A percentile compares a stretch with the other conserved stretches of the same genome.
Conservation (phyloP, 2,797 vertebrate species). For the Botia almorhae region DNA sequence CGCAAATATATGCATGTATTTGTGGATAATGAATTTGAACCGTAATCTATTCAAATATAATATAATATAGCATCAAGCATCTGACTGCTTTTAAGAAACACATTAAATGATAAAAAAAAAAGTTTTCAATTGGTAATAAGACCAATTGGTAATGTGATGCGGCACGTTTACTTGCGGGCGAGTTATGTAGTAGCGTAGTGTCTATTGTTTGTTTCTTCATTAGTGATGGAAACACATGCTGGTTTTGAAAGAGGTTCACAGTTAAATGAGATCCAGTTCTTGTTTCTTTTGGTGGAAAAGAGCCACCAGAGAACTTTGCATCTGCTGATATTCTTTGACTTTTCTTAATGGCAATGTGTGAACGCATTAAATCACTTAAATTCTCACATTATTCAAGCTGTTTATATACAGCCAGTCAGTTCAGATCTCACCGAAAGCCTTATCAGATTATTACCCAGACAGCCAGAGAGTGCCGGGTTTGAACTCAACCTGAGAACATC, state of each 20-base stretch:
- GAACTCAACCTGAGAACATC: background rate
- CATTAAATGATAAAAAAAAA: too few relatives aligned
- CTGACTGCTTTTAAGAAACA: background rate
- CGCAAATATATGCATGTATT: too few relatives aligned
- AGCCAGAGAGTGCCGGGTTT: background rate
- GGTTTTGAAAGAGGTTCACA: background rate
- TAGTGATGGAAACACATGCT: background rate
- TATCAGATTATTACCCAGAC: constrained; percentile 25
- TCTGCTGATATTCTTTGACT: background rate
- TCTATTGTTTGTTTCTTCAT: background rate
- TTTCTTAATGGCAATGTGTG: background rate
- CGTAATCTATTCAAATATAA: background rate
- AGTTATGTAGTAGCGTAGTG: too few relatives aligned
- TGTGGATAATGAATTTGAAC: background rate
- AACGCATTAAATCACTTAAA: background rate
- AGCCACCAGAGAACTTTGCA: background rate
- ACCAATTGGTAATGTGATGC: too few relatives aligned
- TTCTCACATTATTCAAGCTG: constrained; percentile 12
- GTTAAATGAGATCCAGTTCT: too few relatives aligned
- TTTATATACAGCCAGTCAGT: constrained; percentile 3
- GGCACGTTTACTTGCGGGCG: background rate
- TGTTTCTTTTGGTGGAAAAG: background rate
- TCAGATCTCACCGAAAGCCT: constrained; percentile 13
- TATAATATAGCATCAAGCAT: background rate
- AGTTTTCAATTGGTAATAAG: background rate